phyloP scores from a whole-genome alignment of 2,797 vertebrate species.

The Microctenopoma lineatum region DNA sequence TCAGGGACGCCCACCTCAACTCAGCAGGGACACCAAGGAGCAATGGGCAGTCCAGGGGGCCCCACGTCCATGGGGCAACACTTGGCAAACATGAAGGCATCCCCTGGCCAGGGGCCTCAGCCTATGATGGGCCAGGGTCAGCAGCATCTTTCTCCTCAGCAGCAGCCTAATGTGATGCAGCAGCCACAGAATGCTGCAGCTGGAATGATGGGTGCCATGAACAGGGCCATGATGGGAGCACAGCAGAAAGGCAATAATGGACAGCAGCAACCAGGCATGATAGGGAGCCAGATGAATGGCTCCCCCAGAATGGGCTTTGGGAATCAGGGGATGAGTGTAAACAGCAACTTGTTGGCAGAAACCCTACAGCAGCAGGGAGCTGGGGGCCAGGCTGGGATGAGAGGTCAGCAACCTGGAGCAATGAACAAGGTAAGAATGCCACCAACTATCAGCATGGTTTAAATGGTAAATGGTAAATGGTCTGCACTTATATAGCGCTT shows the following conservation, averaged over 20 bases:
- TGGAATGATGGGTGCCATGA: constrained; percentile 90
- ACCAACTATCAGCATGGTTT: background rate
- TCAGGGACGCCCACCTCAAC: constrained; percentile 80
- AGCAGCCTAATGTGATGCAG: constrained; percentile 84
- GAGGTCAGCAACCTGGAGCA: constrained; percentile 90
- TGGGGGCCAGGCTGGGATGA: constrained; percentile 86
- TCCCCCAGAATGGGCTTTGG: constrained; percentile 93
- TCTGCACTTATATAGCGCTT: no score
- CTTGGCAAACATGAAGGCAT: constrained; percentile 93
- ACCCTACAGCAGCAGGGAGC: constrained; percentile 89
- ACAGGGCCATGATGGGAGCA: constrained; percentile 90
- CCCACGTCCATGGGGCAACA: constrained; percentile 82
- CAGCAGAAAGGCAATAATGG: constrained; percentile 90
- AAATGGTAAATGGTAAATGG: no score
- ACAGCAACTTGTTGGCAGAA: constrained; percentile 91
- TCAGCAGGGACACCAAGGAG: constrained; percentile 83
- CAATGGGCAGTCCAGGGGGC: constrained; percentile 78
- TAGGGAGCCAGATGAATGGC: constrained; percentile 96
- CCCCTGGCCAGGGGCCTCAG: constrained; percentile 88
- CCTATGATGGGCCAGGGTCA: constrained; percentile 88
- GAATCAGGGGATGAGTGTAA: constrained; percentile 89
- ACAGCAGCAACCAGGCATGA: constrained; percentile 88
- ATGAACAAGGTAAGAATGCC: constrained; percentile 86
- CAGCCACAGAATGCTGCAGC: constrained; percentile 83
- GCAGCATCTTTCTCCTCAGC: constrained; percentile 83